Conservation (phyloP, 2,797 vertebrate genomes). For the Tragopan temminckii region DNA sequence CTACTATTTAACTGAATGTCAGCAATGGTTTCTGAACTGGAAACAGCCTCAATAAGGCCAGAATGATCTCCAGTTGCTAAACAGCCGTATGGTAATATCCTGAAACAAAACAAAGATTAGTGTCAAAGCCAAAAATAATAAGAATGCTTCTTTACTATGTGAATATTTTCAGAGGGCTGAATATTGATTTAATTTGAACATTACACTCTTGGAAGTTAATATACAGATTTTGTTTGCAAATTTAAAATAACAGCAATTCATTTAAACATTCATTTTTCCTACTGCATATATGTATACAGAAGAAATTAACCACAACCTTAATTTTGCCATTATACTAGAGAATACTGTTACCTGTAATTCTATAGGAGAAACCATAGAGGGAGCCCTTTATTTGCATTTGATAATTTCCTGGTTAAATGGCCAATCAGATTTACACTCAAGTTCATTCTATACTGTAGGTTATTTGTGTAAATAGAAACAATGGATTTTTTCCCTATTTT, state of each 20-base stretch:
- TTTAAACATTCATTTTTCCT: background rate
- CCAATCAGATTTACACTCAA: background rate
- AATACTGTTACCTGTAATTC: background rate
- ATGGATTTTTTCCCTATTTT: background rate
- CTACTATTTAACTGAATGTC: conserved; percentile 98
- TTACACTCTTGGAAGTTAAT: background rate
- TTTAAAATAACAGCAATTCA: background rate
- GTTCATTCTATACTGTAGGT: background rate
- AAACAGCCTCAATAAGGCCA: conserved; percentile 97
- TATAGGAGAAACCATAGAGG: conserved; percentile 15
- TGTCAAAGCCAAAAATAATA: background rate
- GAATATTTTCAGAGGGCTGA: background rate
- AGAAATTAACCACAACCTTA: background rate
- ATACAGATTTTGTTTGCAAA: background rate
- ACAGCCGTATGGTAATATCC: conserved; percentile 97
- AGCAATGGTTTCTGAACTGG: conserved; percentile 95
- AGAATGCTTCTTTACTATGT: background rate
- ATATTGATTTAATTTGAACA: background rate
- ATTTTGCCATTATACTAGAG: background rate
- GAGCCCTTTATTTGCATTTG: conserved; percentile 32
- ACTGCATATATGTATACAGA: background rate
- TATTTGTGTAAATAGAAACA: background rate
- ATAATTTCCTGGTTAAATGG: background rate
- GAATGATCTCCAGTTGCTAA: conserved; percentile 96
- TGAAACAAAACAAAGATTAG: conserved; percentile 68